Base-by-base conservation (phyloP, 2,888 invertebrate genomes). In the Parapristionchus giblindavisi region DNA sequence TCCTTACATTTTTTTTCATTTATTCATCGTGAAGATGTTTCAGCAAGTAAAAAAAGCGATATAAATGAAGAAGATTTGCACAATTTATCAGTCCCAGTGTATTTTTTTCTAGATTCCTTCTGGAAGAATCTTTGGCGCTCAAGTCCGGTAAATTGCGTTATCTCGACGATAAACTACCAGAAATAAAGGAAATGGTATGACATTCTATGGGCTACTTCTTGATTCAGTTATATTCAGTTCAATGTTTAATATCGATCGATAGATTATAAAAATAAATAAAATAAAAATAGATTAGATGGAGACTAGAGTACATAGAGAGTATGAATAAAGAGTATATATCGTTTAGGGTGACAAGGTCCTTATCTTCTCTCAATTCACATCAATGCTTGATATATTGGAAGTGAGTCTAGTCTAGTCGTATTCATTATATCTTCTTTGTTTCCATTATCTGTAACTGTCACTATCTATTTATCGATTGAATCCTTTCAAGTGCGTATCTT, bases 311-410 rank as follows among this genome's bases (percentile, higher is more conserved):
- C 34, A 51, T 21, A 14, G 43, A 51, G 8, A 52, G 11, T 66
- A 24, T 61, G 29, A 52, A 24, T 40, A 14, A 51, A 65, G n/a
- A 36, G 36, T 60, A 29, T 2, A 24, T 60, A 43, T 14, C 51
- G 82, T 84, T 70, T 60, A 88, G 89, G 89, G 88, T 27, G 88
- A 90, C 78, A 91, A 96, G 24, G 94, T 96, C 79, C 90, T 98
- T 77, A 91, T 98, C 81, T 98, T 98, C 90, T 95, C 95, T 88
- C 98, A 98, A 91, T 98, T 97, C 90, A 94, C 94, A 43, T 94
- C 95, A 91, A 92, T 98, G 91, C 91, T 98, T 88, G 95, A 98
- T 89, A 92, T 98, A 80, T 89, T 98, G 83, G 95, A 96, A 89
- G 93, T 93, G 61, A 58, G 27, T 58, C 32, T 61, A 6, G 58